phyloP scores from a whole-genome alignment of 1,140 invertebrate genomes.

The Parasteatoda tepidariorum region DNA sequence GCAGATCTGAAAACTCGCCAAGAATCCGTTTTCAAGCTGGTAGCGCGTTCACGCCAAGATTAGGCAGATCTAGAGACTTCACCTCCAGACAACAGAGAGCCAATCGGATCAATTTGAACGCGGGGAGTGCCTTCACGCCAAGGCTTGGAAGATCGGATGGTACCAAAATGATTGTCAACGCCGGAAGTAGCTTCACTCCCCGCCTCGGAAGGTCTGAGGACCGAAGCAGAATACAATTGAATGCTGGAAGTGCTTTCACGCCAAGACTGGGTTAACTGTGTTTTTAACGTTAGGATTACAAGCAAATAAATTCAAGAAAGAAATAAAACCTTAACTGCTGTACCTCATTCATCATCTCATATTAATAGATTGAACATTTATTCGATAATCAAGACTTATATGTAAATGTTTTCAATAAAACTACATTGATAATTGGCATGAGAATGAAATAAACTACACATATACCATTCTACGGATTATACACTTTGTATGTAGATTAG shows the following conservation, averaged over 20 bases:
- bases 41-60: constrained; percentile 19
- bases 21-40: not conserved
- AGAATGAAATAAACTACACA: too few species aligned
- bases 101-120: constrained; percentile 18
- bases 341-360: too few species aligned
- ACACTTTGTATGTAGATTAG: too few species aligned
- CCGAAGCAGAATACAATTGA: constrained; percentile 20
- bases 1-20: constrained; percentile 4
- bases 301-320: too few species aligned
- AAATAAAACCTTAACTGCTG: too few species aligned
- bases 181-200: not conserved
- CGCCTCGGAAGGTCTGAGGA: not conserved
- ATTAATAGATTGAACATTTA: too few species aligned
- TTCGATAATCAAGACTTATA: too few species aligned
- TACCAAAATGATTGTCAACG: not conserved
- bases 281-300: too few species aligned
- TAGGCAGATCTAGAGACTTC: not conserved
- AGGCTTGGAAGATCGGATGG: not conserved
- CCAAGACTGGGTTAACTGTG: constrained; percentile 42
- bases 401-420: too few species aligned
- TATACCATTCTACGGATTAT: too few species aligned
- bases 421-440: too few species aligned
- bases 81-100: not conserved
- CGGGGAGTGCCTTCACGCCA: constrained; percentile 35
- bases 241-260: constrained; percentile 40